These are phyloP conservation scores for Lasioglossum marginatum DNA, from an alignment of 2,888 invertebrate genomes.

Conservation along the genomic window DNA sequence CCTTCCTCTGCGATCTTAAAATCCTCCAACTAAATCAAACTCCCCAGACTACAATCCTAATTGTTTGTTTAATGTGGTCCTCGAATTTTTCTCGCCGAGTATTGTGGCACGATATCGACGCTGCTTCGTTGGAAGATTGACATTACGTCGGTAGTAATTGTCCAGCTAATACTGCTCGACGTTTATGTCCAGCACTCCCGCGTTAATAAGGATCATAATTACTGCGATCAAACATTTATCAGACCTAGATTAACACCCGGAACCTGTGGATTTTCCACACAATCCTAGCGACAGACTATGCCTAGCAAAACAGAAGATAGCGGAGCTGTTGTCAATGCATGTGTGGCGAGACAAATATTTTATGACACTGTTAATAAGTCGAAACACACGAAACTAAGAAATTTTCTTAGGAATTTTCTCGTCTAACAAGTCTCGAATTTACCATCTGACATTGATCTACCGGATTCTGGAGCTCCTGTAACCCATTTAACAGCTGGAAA, in stretches of 20 bases:
- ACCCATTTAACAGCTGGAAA: not conserved
- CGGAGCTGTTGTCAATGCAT: not conserved
- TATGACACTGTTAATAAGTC: not conserved
- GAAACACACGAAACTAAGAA: not conserved
- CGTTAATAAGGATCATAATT: not conserved
- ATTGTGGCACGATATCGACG: not conserved
- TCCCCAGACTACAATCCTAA: not conserved
- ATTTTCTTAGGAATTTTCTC: not conserved
- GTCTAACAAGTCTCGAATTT: not conserved
- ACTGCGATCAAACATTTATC: constrained; percentile 21
- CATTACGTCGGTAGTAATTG: constrained; percentile 32
- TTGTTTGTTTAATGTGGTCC: not conserved
- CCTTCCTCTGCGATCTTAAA: not conserved
- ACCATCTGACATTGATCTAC: not conserved
- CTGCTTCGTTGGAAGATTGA: constrained; percentile 5
- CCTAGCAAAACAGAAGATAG: not conserved
- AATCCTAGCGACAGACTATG: not conserved
- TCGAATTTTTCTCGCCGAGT: not conserved
- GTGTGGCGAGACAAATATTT: not conserved
- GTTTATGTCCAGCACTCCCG: constrained; percentile 17
- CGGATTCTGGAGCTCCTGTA: not conserved
- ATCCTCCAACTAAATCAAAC: not conserved
- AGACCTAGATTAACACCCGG: not conserved
- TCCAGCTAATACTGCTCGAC: not conserved
- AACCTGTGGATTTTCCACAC: not conserved